Evolutionary conservation across 1,140 invertebrate species (phyloP), one percentile per base, ranked within the genome.

Genomic region (Dinoponera quadriceps): DNA sequence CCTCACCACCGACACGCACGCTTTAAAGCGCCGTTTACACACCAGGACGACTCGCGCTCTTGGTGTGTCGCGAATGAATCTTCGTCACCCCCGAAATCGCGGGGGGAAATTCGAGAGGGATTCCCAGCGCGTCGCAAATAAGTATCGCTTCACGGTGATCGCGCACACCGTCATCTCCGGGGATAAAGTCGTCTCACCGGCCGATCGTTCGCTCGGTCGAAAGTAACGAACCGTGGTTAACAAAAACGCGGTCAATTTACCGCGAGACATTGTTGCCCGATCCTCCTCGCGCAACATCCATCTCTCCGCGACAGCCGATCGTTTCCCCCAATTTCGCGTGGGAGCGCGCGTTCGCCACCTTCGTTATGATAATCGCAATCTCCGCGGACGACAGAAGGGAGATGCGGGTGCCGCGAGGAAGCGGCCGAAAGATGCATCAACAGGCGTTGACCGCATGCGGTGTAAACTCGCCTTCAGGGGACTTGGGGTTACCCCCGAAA

Each of bases 401-500:
- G 51, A 80, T 63, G 51, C 75, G 75, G 75, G 75, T 71, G 75
- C 44, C 55, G 62, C 59, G n/a, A 83, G 86, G 86, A 81, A 88
- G 83, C 86, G 78, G 55, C 68, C 68, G 82, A 82, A 80, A 84
- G 82, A 89, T 74, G 84, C 71, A 86, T 88, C 88, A 82, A 84
- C 87, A 89, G 85, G 88, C 88, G 88, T 89, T 86, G 81, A 89
- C 88, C 88, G 87, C 87, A 86, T 88, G 85, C 87, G 85, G 87
- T 91, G 90, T 90, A 89, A 92, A 89, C 88, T 91, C 89, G 88
- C 90, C 91, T 90, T 86, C 81, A 83, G 83, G 78, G 83, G 87
- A 86, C 84, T 85, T 63, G 68, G 86, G 84, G 87, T 90, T 91
- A 92, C 87, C 90, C 91, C 89, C 91, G 90, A 93, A 92, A 93